Conservation (phyloP, 2,888 invertebrate species). For the Ferrisia virgata region DNA sequence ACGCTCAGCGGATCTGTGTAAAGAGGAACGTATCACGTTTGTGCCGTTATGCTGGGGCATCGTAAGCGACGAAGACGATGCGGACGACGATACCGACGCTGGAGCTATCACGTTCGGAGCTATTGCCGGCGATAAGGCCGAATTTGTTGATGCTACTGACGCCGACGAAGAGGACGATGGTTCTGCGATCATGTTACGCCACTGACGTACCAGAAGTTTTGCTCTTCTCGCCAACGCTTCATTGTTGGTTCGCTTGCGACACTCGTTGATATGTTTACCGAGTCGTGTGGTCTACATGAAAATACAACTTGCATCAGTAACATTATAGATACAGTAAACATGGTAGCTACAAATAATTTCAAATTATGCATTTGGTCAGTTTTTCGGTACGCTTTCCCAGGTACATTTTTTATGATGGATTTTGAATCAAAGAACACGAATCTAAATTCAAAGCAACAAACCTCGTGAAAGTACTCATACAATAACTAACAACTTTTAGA, state of each 20-base stretch:
- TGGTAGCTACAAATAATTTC: too few relatives aligned
- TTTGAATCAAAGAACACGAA: too few relatives aligned
- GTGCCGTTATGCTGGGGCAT: conserved; percentile 48
- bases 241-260: conserved; percentile 80
- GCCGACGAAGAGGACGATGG: neutral
- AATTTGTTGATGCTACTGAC: conserved; percentile 34
- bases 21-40: conserved; percentile 10
- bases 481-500: too few relatives aligned
- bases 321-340: neutral
- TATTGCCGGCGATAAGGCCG: conserved; percentile 47
- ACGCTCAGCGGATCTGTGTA: conserved; percentile 31
- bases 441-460: too few relatives aligned
- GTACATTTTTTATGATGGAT: neutral
- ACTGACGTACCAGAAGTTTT: conserved; percentile 85
- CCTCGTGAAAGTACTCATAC: too few relatives aligned
- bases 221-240: conserved; percentile 82
- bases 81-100: neutral
- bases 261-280: conserved; percentile 88
- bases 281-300: conserved; percentile 79
- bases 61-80: conserved; percentile 11
- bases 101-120: neutral
- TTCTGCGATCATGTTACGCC: conserved; percentile 81
- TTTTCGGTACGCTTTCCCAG: neutral
- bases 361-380: too few relatives aligned
- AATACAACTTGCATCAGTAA: neutral